Evolutionary conservation across 2,888 invertebrate species (phyloP), one percentile per base, ranked within the genome.

Genomic region (Rambutsinella grinnellia): DNA sequence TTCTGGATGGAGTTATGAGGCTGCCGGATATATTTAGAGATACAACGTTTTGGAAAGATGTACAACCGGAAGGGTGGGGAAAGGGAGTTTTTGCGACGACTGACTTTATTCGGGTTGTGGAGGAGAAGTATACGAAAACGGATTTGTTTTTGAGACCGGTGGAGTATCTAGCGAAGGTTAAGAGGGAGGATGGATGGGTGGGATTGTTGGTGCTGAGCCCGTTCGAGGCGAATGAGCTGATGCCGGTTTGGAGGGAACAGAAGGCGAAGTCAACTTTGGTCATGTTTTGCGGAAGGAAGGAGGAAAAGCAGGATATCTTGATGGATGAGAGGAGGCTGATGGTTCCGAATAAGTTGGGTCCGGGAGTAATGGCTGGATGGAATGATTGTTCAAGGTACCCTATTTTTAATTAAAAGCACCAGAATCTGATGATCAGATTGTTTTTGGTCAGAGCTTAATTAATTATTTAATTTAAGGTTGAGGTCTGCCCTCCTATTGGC

Each of bases 181-280:
- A 28, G 54, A 6, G 63, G 6, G 3, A 47, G 26, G 62, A 6
- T 13, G 57, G 28, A n/a, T 13, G 0, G 3, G 5, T 44, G 3
- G 3, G 23, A n/a, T 13, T 69, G 2, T 56, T 75, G 0, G 13
- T 78, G 15, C 21, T 78, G 2, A 78, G 78, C 46, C 75, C 78
- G 0, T 70, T 46, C 36, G 78, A 78, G 49, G 75, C 61, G 0
- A 75, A 78, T 44, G 70, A 61, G 21, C 63, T 72, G 15, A 17
- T 78, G 10, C 75, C 75, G 0, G 21, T 19, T 10, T 70, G 66
- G 28, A 51, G 75, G 2, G 46, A 28, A 1, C 47, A 27, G 2
- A 10, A 51, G 13, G n/a, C 57, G 2, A 28, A 19, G 2, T 44
- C 44, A 17, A 49, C 10, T 0, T 46, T 78, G 2, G 66, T 62